Base-by-base conservation (phyloP, 2,113 vertebrate genomes). In the Chunga burmeisteri region DNA sequence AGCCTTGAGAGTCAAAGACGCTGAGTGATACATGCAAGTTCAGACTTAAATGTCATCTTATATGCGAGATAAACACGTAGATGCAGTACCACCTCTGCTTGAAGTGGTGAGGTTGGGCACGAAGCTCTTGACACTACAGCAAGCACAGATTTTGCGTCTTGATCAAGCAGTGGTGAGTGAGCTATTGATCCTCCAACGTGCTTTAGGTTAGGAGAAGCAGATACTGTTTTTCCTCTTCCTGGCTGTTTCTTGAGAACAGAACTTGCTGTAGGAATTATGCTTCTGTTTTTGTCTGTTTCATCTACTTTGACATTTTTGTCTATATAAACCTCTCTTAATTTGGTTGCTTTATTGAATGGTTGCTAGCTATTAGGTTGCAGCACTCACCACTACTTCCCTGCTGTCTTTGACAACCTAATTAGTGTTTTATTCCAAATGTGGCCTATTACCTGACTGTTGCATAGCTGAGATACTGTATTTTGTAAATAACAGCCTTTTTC, bases 351-450 rank as follows among this genome's bases (percentile, higher is more conserved):
- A 62, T 59, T 86, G 55, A 80, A 73, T 36, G 23, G 34, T 88
- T 92, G 68, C 63, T 92, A 74, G 68, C 52, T 80, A 58, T 83
- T 88, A 83, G 17, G 11, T 84, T 92, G 42, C 55, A 78, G 59
- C 46, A 50, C 20, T 78, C 56, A 47, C 38, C 52, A 67, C 18
- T 78, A n/a, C 59, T 91, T 90, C 81, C 29, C 30, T 86, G 34
- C 36, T 83, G 49, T 86, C 75, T 95, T 93, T 96, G 72, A 59
- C 86, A 89, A 25, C 18, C 16, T 67, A 87, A 95, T 93, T 91
- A 89, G 40, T 17, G 1, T 72, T 92, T 73, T 95, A 20, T 89
- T 92, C 77, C 61, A 83, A 86, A 88, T 89, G 75, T 56, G 36
- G 62, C 72, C 44, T 84, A 47, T 90, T 88, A 93, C 38, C 32